Evolutionary conservation across 2,888 invertebrate species (phyloP).

Genomic region (Actias luna): DNA sequence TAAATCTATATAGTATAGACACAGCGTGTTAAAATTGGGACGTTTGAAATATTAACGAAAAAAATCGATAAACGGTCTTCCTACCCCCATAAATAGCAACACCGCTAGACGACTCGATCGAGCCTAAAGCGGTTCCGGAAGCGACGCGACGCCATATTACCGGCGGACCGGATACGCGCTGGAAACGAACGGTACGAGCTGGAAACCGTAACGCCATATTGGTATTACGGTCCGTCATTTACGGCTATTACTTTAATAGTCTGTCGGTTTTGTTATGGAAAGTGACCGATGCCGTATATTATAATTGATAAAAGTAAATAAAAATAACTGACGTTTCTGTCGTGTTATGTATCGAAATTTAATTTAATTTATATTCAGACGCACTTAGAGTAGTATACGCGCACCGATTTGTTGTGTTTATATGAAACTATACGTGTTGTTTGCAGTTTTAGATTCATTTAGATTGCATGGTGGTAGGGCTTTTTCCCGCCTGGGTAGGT

Average conservation of each 20-base stretch:
- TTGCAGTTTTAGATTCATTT: too few relatives aligned
- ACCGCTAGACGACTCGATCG: slow-evolving; percentile 27
- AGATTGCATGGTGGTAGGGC: too few relatives aligned
- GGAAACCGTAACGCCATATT: slow-evolving; percentile 36
- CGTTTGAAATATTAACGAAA: background rate
- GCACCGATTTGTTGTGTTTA: too few relatives aligned
- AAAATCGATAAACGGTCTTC: slow-evolving; percentile 5
- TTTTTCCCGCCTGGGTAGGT: too few relatives aligned
- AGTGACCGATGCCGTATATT: background rate
- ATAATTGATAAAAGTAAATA: background rate
- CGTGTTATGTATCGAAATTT: too few relatives aligned
- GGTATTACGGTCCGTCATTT: slow-evolving; percentile 22
- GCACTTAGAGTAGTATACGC: too few relatives aligned
- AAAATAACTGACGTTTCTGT: too few relatives aligned
- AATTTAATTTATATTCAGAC: too few relatives aligned
- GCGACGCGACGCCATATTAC: slow-evolving; percentile 40
- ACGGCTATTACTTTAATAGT: slow-evolving; percentile 21
- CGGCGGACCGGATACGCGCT: slow-evolving; percentile 35
- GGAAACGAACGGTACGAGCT: slow-evolving; percentile 36
- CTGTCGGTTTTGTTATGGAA: slow-evolving; percentile 7
- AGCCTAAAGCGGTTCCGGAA: slow-evolving; percentile 35
- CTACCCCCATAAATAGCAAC: slow-evolving; percentile 26
- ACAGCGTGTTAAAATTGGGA: background rate
- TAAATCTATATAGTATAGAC: too few relatives aligned
- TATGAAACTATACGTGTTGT: too few relatives aligned